These are phyloP conservation scores for Anarrhichthys ocellatus DNA, from an alignment of 2,113 vertebrate species.

Conservation along the genomic window DNA sequence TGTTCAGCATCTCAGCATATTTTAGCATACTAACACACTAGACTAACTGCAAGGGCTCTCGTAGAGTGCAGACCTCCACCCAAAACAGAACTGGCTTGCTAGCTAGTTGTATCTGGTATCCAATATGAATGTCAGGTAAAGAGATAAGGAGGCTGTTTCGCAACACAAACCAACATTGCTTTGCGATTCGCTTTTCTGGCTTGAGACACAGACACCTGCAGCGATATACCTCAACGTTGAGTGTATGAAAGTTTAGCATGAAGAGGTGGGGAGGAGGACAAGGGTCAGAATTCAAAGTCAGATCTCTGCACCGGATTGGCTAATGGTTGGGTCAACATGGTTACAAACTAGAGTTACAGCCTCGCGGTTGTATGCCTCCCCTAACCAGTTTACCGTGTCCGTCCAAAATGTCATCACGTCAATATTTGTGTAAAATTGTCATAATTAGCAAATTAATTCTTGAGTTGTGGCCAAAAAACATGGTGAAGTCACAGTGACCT, in stretches of 20 bases:
- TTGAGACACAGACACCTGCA: background rate
- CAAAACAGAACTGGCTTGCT: slow-evolving; percentile 8
- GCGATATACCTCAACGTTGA: background rate
- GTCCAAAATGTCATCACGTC: background rate
- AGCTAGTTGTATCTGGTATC: slow-evolving; percentile 30
- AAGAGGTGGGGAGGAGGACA: background rate
- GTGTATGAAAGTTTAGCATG: background rate
- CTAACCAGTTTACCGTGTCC: background rate
- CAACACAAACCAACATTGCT: slow-evolving; percentile 25
- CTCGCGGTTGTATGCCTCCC: background rate
- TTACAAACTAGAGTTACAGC: background rate
- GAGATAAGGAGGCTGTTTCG: slow-evolving; percentile 35
- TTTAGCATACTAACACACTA: background rate
- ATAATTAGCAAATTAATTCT: no score
- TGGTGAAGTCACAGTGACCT: no score
- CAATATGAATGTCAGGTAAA: slow-evolving; percentile 33
- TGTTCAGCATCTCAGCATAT: no score
- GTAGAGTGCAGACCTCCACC: no score
- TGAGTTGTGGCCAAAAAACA: no score
- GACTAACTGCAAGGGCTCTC: background rate
- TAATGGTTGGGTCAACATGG: background rate
- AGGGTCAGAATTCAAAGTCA: background rate
- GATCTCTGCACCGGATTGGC: background rate
- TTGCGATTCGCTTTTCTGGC: slow-evolving; percentile 15
- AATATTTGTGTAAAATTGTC: no score